These are phyloP conservation scores for Myotis yumanensis DNA, from an alignment of 2,113 vertebrate species.

Conservation along the genomic window DNA sequence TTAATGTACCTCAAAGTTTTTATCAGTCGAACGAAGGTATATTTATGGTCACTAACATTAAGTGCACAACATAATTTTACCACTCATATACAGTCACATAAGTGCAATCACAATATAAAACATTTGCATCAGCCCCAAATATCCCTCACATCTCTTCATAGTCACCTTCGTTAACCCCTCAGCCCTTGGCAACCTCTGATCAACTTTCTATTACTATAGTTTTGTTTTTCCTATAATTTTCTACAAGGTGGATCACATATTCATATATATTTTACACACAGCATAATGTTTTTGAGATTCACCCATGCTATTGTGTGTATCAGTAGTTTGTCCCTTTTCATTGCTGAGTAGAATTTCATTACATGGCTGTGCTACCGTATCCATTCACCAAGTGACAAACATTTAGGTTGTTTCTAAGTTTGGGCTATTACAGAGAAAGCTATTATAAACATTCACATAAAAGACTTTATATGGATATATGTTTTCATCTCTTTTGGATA, in stretches of 20 bases:
- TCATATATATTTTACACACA: background rate
- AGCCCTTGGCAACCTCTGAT: background rate
- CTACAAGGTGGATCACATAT: background rate
- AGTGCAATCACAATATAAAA: background rate
- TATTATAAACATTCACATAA: background rate
- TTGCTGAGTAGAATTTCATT: background rate
- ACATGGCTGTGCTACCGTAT: accelerated
- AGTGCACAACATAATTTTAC: background rate
- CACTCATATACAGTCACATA: background rate
- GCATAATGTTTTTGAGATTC: background rate
- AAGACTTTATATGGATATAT: background rate
- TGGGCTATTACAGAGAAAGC: background rate
- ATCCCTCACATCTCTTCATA: background rate
- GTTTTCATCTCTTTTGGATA: background rate
- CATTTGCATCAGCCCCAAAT: background rate
- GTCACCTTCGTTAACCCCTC: background rate
- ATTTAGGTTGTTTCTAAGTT: background rate
- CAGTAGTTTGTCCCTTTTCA: background rate
- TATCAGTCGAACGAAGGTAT: background rate
- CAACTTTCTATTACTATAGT: background rate
- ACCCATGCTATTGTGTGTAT: background rate
- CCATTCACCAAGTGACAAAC: background rate
- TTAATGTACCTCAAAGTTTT: background rate
- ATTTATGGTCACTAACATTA: slow-evolving; percentile 17
- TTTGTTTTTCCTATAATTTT: background rate